Percentiles rank a stretch among this genome's conserved stretches.
Conservation (phyloP, 1,140 invertebrate genomes). For the Euglossa dilemma region DNA sequence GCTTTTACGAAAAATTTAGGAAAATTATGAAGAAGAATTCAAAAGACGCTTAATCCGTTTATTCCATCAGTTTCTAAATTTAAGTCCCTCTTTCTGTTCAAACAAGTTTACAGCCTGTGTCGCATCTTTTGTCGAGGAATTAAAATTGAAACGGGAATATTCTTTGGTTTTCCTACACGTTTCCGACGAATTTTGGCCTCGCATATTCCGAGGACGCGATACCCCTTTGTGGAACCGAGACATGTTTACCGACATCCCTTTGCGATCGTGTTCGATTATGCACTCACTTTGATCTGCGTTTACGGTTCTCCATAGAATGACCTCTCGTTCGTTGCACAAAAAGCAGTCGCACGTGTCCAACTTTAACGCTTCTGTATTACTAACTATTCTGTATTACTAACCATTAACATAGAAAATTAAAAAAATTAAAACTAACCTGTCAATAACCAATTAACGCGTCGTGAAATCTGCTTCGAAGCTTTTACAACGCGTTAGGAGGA, state of each 20-base stretch:
- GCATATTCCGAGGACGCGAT: not conserved
- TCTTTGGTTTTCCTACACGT: not conserved
- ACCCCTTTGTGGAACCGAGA: not conserved
- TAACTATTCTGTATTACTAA: not conserved
- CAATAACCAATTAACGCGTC: not conserved
- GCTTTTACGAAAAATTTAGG: no score
- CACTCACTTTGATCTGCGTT: conserved; percentile 1
- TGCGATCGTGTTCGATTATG: not conserved
- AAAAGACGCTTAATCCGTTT: no score
- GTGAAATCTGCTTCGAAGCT: no score
- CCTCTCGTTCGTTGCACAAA: not conserved
- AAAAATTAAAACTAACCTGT: not conserved
- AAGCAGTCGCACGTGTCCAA: no score
- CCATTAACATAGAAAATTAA: no score
- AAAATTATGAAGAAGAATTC: no score
- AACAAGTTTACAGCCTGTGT: not conserved
- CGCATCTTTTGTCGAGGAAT: not conserved
- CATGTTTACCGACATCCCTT: conserved; percentile 8
- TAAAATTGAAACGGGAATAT: not conserved
- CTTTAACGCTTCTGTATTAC: not conserved
- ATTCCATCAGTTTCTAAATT: no score
- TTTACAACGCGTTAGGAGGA: not conserved
- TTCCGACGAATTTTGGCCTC: not conserved
- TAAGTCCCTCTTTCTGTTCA: no score
- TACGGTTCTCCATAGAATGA: not conserved